These are phyloP conservation scores for Gymnobelideus leadbeateri DNA, from an alignment of 2,113 vertebrate genomes.

Conservation along the genomic window DNA sequence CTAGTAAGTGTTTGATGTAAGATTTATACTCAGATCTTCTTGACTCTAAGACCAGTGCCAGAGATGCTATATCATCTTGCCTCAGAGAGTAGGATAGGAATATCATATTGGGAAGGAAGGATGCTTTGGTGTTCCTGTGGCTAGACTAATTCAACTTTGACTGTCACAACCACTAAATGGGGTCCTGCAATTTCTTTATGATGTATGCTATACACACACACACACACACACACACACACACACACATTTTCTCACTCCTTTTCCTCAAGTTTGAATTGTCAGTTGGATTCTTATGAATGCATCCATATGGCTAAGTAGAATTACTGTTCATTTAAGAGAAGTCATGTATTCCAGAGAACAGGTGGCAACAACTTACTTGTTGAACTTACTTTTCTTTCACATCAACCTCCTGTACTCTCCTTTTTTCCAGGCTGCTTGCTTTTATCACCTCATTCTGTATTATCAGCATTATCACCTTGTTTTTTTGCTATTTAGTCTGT, in stretches of 20 bases:
- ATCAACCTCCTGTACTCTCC: neutral
- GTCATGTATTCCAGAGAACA: neutral
- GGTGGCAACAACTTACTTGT: neutral
- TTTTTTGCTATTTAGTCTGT: neutral
- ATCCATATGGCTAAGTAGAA: neutral
- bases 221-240: neutral
- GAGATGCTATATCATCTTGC: neutral
- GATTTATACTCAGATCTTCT: neutral
- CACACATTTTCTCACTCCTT: neutral
- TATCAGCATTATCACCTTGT: neutral
- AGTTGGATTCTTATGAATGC: neutral
- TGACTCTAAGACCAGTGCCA: neutral
- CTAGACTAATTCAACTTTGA: neutral
- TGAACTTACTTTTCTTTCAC: neutral
- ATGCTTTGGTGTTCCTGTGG: neutral
- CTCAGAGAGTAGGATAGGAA: neutral
- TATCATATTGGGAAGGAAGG: neutral
- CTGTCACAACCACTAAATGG: neutral
- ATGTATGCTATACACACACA: neutral
- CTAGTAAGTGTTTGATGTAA: neutral
- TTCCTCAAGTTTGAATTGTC: neutral
- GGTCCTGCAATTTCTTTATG: neutral
- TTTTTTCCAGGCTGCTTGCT: neutral
- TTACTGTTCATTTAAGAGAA: neutral
- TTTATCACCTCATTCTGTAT: neutral